Evolutionary conservation across 2,888 invertebrate genomes (phyloP).

Genomic region (Leptinotarsa rubiginosa): DNA sequence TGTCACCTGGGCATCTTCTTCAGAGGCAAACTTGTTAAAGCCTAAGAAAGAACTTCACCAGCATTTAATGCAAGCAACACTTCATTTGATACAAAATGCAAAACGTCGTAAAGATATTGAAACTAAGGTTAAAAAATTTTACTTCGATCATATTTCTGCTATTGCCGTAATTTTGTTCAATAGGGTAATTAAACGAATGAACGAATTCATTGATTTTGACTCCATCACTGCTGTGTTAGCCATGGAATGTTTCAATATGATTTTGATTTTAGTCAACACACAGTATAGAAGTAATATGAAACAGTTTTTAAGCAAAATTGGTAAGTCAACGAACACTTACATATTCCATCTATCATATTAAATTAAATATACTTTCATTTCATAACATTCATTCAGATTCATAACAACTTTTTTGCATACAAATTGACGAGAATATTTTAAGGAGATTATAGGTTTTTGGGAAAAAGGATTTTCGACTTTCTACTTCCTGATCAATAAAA

Average conservation of each 20-base stretch:
- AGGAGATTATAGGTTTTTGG: no score
- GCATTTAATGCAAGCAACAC: slow-evolving; percentile 68
- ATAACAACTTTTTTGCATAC: no score
- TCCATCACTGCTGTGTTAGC: slow-evolving; percentile 69
- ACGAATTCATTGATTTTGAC: slow-evolving; percentile 71
- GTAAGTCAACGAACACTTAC: slow-evolving; percentile 56
- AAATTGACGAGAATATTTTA: no score
- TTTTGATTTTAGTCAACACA: slow-evolving; percentile 62
- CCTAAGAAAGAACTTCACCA: slow-evolving; percentile 71
- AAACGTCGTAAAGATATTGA: slow-evolving; percentile 62
- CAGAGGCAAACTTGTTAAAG: slow-evolving; percentile 69
- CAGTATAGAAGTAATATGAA: slow-evolving; percentile 62
- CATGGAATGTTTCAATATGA: slow-evolving; percentile 72
- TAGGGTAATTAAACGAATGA: slow-evolving; percentile 68
- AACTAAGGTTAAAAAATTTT: slow-evolving; percentile 53
- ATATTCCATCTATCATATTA: no score
- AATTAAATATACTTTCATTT: no score
- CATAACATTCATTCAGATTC: no score
- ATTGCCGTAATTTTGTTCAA: slow-evolving; percentile 64
- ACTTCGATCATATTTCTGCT: slow-evolving; percentile 60
- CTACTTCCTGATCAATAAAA: no score
- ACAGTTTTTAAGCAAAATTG: slow-evolving; percentile 64
- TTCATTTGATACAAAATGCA: slow-evolving; percentile 63
- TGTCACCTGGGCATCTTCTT: slow-evolving; percentile 69
- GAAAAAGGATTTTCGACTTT: no score